Evolutionary conservation across 1,140 invertebrate species (phyloP), one percentile per base, ranked within the genome.

Genomic region (Drosophila athabasca): DNA sequence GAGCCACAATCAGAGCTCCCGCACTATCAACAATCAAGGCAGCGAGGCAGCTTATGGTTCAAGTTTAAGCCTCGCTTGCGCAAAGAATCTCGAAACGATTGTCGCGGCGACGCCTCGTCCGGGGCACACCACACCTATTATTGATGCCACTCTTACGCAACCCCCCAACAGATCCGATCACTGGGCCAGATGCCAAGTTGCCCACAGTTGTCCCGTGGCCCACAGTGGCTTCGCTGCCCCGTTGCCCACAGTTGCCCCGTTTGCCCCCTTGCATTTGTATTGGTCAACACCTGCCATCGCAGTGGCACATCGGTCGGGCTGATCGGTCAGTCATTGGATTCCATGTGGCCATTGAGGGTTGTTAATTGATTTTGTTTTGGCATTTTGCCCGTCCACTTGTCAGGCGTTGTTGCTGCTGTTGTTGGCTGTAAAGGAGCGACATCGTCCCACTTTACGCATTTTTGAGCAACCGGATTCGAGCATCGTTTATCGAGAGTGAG

Each of bases 361-460:
- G 83, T 79, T 88, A 88, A 88, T 88, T 88, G 83, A 88, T 81
- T 84, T 73, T 78, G 58, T 88, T 88, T 87, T 88, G 83, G 83
- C 83, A 83, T 83, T 83, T 83, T 88, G 84, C 83, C 83, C 76
- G 72, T 39, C 70, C 57, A 83, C 71, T 82, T 88, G 79, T 79
- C 82, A 59, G 76, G 64, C 79, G 35, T 5, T 11, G 75, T 68
- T 68, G 68, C 69, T 60, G 74, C 29, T 52, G 44, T n/a, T 50
- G 43, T 48, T 58, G 55, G 9, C 58, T 62, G 64, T 62, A 79
- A 87, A 87, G 83, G 82, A 88, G 83, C 82, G 79, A 82, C 82
- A 79, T 88, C 35, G 82, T 87, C 79, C 82, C 82, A 87, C 82
- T 87, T 87, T 88, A 87, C 83, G 78, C 82, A 82, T 88, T 82